Conservation (phyloP, 2,113 vertebrate species). For the Amazona guildingii region DNA sequence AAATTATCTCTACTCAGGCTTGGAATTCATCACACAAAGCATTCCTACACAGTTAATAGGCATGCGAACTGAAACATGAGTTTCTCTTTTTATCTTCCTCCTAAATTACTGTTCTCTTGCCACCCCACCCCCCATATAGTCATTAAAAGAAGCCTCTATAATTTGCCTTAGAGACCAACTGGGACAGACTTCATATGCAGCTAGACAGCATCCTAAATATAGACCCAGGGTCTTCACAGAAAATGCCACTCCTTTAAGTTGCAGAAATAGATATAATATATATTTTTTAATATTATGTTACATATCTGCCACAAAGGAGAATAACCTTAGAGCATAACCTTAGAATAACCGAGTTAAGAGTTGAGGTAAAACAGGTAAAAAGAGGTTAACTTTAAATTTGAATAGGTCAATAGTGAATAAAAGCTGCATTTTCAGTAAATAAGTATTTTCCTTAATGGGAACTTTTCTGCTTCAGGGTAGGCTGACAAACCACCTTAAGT, state of each 20-base stretch:
- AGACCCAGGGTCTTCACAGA: background rate
- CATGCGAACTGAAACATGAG: background rate
- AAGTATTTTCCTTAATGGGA: background rate
- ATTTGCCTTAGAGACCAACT: background rate
- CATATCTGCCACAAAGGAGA: background rate
- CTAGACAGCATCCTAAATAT: background rate
- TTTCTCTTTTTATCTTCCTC: background rate
- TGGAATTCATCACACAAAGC: background rate
- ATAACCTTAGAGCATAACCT: background rate
- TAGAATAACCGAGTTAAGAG: background rate
- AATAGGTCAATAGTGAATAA: background rate
- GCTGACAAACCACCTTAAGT: constrained; percentile 47
- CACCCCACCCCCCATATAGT: fast-evolving
- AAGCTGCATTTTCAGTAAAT: background rate
- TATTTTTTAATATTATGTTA: background rate
- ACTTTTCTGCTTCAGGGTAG: background rate
- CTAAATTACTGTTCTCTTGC: background rate
- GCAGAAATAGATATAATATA: background rate
- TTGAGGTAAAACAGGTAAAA: background rate
- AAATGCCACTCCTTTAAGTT: background rate
- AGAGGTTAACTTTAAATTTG: background rate
- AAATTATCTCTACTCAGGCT: background rate
- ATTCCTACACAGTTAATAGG: background rate
- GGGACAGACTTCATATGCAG: background rate
- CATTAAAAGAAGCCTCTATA: background rate